Evolutionary conservation across 1,140 invertebrate species (phyloP), one percentile per base, ranked within the genome.

Genomic region (Drosophila sechellia): DNA sequence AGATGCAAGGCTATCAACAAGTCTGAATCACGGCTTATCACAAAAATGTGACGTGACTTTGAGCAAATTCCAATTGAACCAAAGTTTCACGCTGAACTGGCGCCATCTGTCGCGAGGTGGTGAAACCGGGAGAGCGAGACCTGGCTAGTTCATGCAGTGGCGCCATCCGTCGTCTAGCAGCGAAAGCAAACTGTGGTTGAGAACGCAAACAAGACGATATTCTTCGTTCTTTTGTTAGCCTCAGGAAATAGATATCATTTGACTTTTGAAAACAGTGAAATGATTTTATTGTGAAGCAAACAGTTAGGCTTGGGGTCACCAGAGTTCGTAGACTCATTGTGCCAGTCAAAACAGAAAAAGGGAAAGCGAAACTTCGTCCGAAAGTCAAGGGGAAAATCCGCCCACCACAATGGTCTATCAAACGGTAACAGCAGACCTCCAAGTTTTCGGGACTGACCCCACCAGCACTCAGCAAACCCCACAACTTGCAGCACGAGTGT

Each of bases 351-450:
- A 64, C 50, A 57, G 17, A 72, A 75, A 78, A 79, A 74, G 79
- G 79, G 85, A 89, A 89, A 89, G 85, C 73, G 85, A 89, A 89
- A 89, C 77, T 79, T 77, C 53, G 52, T 40, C 17, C 53, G 1
- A 25, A 56, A 60, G 61, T 43, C 60, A 64, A 85, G 56, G 72
- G 79, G 65, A 79, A 73, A 78, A 73, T 34, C 35, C 66, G 59
- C 56, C 63, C 76, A 59, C 63, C 73, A 69, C 43, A n/a, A 10
- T 37, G 54, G 25, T 72, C 17, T 25, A 54, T 34, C 25, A 49
- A 40, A 68, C 39, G 65, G 56, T 39, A 48, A 46, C 57, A 77
- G 69, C 57, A 73, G 45, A 70, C 59, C 66, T 73, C 63, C 53
- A 75, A 89, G 77, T 59, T 68, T 57, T 59, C 70, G 57, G 50